Base-by-base conservation (phyloP, 2,888 invertebrate genomes). In the Cantharis nigra region DNA sequence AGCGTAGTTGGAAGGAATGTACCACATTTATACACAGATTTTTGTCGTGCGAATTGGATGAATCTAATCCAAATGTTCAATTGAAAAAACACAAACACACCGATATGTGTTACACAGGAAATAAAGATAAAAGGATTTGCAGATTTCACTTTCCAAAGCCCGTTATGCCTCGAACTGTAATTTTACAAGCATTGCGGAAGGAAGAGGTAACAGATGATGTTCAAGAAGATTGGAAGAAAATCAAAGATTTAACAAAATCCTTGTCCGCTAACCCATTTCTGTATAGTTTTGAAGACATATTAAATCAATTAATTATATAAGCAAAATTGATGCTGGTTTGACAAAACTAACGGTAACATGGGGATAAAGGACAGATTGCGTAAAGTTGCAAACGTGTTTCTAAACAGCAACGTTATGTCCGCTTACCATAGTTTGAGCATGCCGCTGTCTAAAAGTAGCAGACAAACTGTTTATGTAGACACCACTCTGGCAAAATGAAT, bases 391-490 rank as follows among this genome's bases (percentile, higher is more conserved):
- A 77, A 71, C 49, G 80, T 78, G 10, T 83, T 82, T 74, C 62
- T 82, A 26, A 80, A 82, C 64, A 73, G 73, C 9, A 81, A 80
- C 73, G 74, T 76, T 14, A 76, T 82, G 70, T 18, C 1, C 3
- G 81, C 79, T 70, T 83, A 82, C 76, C 80, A 78, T 75, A 71
- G 81, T 16, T 75, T 83, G 63, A 72, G 79, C 4, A 65, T 83
- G n/a, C 79, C 82, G 23, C 23, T 82, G 63, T 81, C 80, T 3
- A 75, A 80, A 49, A 49, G n/a, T 49, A 49, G 49, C n/a, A 49
- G 49, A 49, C 10, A 49, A n/a, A n/a, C n/a, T 49, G 49, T 49
- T 49, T 49, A 49, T 18, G 18, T 18, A 18, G 18, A 18, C 18
- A 18, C 18, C n/a, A n/a, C n/a, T n/a, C n/a, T 4, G 23, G 23